Percentiles rank a stretch among this genome's conserved stretches.
Evolutionary conservation across 1,140 invertebrate species (phyloP).

Genomic region (Melitaea cinxia): DNA sequence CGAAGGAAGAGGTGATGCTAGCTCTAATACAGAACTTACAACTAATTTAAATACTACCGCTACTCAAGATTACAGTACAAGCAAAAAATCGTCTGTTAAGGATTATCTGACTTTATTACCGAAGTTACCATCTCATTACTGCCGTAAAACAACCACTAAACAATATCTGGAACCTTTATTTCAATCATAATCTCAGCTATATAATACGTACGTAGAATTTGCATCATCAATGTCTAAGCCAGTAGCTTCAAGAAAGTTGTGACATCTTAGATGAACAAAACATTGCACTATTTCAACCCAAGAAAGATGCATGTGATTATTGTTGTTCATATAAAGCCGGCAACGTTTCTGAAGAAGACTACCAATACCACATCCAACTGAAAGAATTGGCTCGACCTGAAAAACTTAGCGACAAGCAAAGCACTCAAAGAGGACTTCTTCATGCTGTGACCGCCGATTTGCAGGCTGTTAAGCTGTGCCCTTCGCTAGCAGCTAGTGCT

Average conservation of each 20-base stretch:
- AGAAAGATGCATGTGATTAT: slow-evolving; percentile 43
- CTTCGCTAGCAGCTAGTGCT: slow-evolving; percentile 59
- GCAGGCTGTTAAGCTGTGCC: slow-evolving; percentile 64
- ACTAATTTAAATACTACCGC: slow-evolving; percentile 6
- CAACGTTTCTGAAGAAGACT: slow-evolving; percentile 34
- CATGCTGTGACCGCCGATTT: slow-evolving; percentile 56
- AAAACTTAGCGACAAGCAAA: slow-evolving; percentile 33
- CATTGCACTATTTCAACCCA: slow-evolving; percentile 40
- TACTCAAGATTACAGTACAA: background rate
- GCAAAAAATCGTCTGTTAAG: too few relatives aligned
- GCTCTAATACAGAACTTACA: slow-evolving; percentile 5
- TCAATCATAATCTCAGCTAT: slow-evolving; percentile 24
- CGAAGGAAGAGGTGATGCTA: slow-evolving; percentile 1
- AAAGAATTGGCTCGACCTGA: slow-evolving; percentile 37
- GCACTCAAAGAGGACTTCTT: slow-evolving; percentile 27
- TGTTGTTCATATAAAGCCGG: slow-evolving; percentile 38
- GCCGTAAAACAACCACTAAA: too few relatives aligned
- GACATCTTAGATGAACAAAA: slow-evolving; percentile 14
- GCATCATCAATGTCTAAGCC: slow-evolving; percentile 24
- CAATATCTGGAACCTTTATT: too few relatives aligned
- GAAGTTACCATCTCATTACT: too few relatives aligned
- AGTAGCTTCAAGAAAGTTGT: slow-evolving; percentile 41
- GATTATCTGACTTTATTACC: too few relatives aligned
- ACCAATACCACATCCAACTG: slow-evolving; percentile 22
- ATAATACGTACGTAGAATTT: slow-evolving; percentile 42